Percentiles rank a stretch among this genome's conserved stretches.
These are phyloP conservation scores for Chironex yamaguchii DNA, from an alignment of 30 jellyfish, hydroid and myxozoan species.

Conservation along the genomic window DNA sequence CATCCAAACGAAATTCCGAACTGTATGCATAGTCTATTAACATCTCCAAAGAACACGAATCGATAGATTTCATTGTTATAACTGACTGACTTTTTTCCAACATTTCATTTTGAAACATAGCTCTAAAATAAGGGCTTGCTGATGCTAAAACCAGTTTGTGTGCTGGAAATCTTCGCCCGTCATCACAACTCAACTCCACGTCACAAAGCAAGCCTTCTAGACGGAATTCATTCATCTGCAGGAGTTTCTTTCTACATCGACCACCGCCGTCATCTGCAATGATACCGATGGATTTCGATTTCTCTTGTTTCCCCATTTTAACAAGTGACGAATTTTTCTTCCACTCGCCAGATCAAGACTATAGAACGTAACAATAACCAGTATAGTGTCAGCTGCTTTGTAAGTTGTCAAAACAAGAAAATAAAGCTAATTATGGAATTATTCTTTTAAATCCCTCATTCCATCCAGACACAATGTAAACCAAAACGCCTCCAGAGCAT, in stretches of 20 bases:
- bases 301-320: too few species aligned
- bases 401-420: too few species aligned
- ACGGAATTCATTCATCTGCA: constrained; percentile 55
- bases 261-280: too few species aligned
- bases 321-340: too few species aligned
- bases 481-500: too few species aligned
- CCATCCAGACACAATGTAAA: too few species aligned
- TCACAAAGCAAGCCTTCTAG: constrained; percentile 66
- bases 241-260: constrained; percentile 24
- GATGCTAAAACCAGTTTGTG: constrained; percentile 83
- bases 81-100: constrained; percentile 64
- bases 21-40: constrained; percentile 60
- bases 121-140: constrained; percentile 80
- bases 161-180: constrained; percentile 58
- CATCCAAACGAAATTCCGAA: constrained; percentile 31
- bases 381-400: too few species aligned
- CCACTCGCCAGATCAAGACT: too few species aligned
- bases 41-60: constrained; percentile 59
- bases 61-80: constrained; percentile 37
- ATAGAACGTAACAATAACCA: too few species aligned
- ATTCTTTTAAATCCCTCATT: too few species aligned
- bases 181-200: constrained; percentile 71
- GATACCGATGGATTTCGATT: too few species aligned
- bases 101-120: constrained; percentile 82
- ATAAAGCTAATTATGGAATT: too few species aligned